Percentiles rank a stretch among this genome's conserved stretches.
These are phyloP conservation scores for Ischnura elegans DNA, from an alignment of 2,888 invertebrate genomes.

Conservation along the genomic window DNA sequence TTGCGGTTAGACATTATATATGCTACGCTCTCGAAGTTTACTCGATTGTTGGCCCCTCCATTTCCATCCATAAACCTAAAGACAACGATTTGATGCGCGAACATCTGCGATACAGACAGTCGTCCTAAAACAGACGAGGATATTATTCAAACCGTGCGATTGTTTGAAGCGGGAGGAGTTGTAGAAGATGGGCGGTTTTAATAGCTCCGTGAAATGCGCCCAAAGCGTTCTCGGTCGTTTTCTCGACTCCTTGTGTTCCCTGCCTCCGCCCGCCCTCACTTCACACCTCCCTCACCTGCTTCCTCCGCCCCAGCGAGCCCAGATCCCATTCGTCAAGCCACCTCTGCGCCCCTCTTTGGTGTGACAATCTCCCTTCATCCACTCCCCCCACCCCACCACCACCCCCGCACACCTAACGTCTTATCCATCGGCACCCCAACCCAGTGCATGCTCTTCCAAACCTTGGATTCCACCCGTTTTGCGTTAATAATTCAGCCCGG, in stretches of 20 bases:
- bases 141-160: background rate
- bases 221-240: background rate
- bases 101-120: background rate
- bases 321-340: conserved; percentile 50
- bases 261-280: background rate
- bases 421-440: too few relatives aligned
- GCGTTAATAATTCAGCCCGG: conserved; percentile 56
- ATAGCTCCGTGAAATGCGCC: background rate
- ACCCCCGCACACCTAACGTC: background rate
- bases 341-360: conserved; percentile 1
- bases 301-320: conserved; percentile 30
- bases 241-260: background rate
- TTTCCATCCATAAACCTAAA: too few relatives aligned
- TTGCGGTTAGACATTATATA: too few relatives aligned
- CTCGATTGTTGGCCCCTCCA: too few relatives aligned
- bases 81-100: too few relatives aligned
- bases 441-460: background rate
- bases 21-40: too few relatives aligned
- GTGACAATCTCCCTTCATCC: background rate
- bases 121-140: too few relatives aligned
- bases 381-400: background rate
- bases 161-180: background rate
- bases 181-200: background rate
- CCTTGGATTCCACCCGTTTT: background rate
- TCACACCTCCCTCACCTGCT: background rate